Percentiles rank a stretch among this genome's conserved stretches.
These are phyloP conservation scores for Sarotherodon lohbergeri DNA, from an alignment of 2,113 vertebrate species.

Conservation along the genomic window DNA sequence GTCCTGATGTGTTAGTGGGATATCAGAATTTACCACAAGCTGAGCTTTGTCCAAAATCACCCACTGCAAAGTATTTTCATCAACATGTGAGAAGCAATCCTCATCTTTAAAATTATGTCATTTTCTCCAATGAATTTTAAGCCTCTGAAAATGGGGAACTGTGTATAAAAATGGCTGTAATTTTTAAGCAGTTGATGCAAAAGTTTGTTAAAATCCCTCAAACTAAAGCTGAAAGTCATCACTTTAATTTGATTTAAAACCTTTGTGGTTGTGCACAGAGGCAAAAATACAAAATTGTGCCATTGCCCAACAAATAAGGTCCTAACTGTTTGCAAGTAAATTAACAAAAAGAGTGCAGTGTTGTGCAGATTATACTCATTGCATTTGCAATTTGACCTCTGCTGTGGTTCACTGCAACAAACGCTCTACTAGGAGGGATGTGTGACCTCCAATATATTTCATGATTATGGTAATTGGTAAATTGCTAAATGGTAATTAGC, in stretches of 20 bases:
- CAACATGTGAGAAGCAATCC: neutral
- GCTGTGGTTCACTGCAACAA: neutral
- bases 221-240: neutral
- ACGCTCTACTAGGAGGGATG: neutral
- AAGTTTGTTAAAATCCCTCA: neutral
- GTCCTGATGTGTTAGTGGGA: neutral
- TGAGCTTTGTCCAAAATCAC: neutral
- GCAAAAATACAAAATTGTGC: neutral
- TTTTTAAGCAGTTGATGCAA: neutral
- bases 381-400: neutral
- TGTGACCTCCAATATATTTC: neutral
- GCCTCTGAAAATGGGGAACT: neutral
- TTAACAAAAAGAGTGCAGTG: neutral
- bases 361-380: neutral
- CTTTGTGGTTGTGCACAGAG: neutral
- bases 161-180: neutral
- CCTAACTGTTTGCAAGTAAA: neutral
- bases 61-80: neutral
- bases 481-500: neutral
- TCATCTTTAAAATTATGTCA: neutral
- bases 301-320: neutral
- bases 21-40: neutral
- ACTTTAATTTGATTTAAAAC: neutral
- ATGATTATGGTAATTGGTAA: neutral
- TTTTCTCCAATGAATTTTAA: neutral